Percentiles rank a stretch among this genome's conserved stretches.
Evolutionary conservation across 2,888 invertebrate genomes (phyloP).

Genomic region (Malthinus flaveolus): DNA sequence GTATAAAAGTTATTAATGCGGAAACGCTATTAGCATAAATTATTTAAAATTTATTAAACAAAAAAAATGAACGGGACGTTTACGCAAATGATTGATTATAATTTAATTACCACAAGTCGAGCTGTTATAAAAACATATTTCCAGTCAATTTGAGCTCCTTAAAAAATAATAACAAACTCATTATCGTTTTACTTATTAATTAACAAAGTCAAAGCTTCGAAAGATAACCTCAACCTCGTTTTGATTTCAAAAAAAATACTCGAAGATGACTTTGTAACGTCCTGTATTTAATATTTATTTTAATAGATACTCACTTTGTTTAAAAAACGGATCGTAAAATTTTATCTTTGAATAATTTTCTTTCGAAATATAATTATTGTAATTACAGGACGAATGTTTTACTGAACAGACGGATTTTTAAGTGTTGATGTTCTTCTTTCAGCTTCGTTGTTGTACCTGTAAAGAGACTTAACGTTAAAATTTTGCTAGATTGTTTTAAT

Average conservation of each 20-base stretch:
- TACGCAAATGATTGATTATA: background rate
- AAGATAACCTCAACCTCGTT: conserved; percentile 1
- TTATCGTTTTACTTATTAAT: background rate
- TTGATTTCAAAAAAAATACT: too few relatives aligned
- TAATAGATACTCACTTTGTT: background rate
- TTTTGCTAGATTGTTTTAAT: background rate
- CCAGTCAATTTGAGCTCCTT: background rate
- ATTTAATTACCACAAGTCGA: background rate
- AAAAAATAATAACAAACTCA: conserved; percentile 1
- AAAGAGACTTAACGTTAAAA: background rate
- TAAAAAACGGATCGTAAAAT: background rate
- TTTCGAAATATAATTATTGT: conserved; percentile 16
- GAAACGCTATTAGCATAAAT: too few relatives aligned
- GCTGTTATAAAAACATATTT: background rate
- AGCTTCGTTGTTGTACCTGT: conserved; percentile 3
- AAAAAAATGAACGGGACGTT: background rate
- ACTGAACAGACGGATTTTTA: conserved; percentile 22
- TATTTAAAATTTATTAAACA: too few relatives aligned
- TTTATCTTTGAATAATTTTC: background rate
- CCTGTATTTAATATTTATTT: background rate
- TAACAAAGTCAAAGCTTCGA: background rate
- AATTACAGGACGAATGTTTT: conserved; percentile 24
- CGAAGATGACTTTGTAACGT: conserved; percentile 3
- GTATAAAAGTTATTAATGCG: too few relatives aligned
- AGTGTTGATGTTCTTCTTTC: background rate